Base-by-base conservation (phyloP, 2,888 invertebrate species). In the Myathropa florea region DNA sequence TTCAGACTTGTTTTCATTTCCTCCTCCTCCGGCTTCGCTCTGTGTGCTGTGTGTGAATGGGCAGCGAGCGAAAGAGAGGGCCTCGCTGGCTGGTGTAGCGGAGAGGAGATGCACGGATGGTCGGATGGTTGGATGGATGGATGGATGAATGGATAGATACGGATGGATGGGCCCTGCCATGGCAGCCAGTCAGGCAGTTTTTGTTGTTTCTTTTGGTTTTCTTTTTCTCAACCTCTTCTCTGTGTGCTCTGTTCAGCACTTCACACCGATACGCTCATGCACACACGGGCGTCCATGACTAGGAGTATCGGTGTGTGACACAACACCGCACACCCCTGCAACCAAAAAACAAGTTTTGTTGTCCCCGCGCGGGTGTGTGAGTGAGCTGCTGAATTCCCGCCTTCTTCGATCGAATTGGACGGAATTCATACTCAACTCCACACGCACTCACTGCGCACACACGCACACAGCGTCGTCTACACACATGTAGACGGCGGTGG, bases 1-100 rank as follows among this genome's bases (percentile, higher is more conserved):
- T 86, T 86, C 86, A 86, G 83, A 86, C 83, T 86, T 86, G 83
- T 86, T 86, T 86, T 86, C 83, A 75, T 86, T 85, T 86, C 86
- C 83, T 86, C 86, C 82, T 83, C 86, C 82, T 86, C 78, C 28
- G 60, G 72, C 46, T 46, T 18, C 46, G 18, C 39, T 39, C 46
- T 18, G 18, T 18, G 18, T n/a, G 46, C 7, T 7, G n/a, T n/a
- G n/a, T n/a, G n/a, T n/a, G 18, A 2, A 7, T n/a, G n/a, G 72
- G 60, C 59, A 53, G 57, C 36, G 83, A 68, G 28, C 61, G 73
- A 65, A 80, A 64, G 80, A 65, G 83, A 64, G 76, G 71, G 81
- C 76, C 68, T 76, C 76, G 65, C 76, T 46, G 9, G 65, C 46
- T 39, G 70, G 65, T 59, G 46, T 24, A 36, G 39, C 59, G 59